Evolutionary conservation across 2,888 invertebrate species (phyloP), one percentile per base, ranked within the genome.

Genomic region (Gari tellinella): DNA sequence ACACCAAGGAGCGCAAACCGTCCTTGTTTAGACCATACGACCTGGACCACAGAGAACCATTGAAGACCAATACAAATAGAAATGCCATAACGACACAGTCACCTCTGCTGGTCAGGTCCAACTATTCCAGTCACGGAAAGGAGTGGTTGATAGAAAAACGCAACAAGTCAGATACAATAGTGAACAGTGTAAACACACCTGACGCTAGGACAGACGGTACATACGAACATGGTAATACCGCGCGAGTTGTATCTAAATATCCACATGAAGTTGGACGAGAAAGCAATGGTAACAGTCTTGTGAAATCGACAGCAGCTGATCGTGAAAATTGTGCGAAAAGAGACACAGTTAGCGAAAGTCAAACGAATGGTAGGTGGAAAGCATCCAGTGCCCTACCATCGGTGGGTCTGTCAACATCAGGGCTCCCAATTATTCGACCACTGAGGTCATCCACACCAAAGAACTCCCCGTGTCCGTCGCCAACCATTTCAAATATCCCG

Each of bases 1-100:
- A 57, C n/a, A 40, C 45, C 8, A 61, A 49, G 25, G 55, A 66
- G 26, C 73, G 70, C 52, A 78, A 66, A 40, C 31, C 58, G 21
- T 53, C 66, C 1, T 49, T 78, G 43, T 78, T 78, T 45, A 48
- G 78, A 40, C 78, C 78, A 3, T 78, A 78, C 37, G 78, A 78
- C 19, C 57, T 73, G 43, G 73, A 73, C 58, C 51, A 68, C 40
- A 31, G 63, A 19, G 72, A 64, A 58, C 49, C 45, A 7, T 40
- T 26, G 43, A 45, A 53, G 10, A 63, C 48, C 17, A 49, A 51
- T 45, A 26, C 17, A 21, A n/a, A n/a, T 10, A 31, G 41, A 21
- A 23, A n/a, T 19, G 26, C 8, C 2, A 1, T 66, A 12, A 61
- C 69, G 7, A 53, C 62, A n/a, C 63, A 73, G 60, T 78, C 78